Conservation (phyloP, 2,888 invertebrate genomes). For the Hofmannophila pseudospretella region DNA sequence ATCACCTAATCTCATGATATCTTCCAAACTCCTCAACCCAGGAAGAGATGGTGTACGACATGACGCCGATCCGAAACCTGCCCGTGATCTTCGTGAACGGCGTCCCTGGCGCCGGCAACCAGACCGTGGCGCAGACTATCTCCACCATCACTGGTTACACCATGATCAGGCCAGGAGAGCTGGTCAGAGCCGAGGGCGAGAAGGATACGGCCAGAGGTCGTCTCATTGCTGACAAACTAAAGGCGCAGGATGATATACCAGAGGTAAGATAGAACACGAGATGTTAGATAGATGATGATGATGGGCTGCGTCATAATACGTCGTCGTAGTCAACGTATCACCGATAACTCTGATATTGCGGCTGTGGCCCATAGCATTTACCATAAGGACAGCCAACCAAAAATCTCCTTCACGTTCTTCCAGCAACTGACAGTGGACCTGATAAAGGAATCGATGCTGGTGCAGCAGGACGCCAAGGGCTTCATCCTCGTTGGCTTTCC, state of each 20-base stretch:
- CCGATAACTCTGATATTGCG: too few species aligned
- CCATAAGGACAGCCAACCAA: too few species aligned
- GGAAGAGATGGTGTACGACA: constrained; percentile 54
- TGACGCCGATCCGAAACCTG: constrained; percentile 61
- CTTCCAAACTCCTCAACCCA: constrained; percentile 13
- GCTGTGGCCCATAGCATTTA: too few species aligned
- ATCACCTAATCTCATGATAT: too few species aligned
- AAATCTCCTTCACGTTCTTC: too few species aligned
- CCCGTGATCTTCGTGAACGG: constrained; percentile 73
- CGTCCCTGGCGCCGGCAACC: constrained; percentile 70
- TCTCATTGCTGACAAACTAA: constrained; percentile 63
- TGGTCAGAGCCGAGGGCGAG: constrained; percentile 62
- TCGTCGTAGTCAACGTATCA: too few species aligned
- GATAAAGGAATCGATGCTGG: constrained; percentile 75
- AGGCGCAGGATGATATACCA: constrained; percentile 58
- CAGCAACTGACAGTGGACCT: constrained; percentile 75
- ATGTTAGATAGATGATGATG: too few species aligned
- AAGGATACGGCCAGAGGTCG: constrained; percentile 71
- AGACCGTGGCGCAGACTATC: constrained; percentile 67
- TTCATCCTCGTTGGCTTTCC: constrained; percentile 78
- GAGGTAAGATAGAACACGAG: constrained; percentile 45
- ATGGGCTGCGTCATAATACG: too few species aligned
- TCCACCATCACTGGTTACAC: constrained; percentile 65
- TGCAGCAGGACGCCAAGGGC: constrained; percentile 61
- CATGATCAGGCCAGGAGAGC: constrained; percentile 66